phyloP scores from a whole-genome alignment of 2,113 vertebrate species.

The Athene noctua region DNA sequence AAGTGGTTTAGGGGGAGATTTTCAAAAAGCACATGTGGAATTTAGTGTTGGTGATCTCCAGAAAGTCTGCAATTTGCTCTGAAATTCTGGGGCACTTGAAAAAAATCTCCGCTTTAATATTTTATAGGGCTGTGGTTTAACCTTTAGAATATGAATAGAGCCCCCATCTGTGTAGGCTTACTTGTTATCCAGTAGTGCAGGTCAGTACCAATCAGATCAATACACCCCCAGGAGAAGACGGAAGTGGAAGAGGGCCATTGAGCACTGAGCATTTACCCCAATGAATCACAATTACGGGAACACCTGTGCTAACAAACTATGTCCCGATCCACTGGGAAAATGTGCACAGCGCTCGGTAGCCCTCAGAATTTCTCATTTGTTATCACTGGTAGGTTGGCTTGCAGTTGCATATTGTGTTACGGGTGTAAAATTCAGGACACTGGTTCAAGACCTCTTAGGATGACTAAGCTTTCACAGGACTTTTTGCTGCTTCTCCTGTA shows the following conservation, averaged over 20 bases:
- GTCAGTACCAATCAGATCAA: conserved; percentile 53
- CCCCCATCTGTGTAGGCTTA: not conserved
- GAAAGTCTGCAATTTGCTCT: conserved; percentile 14
- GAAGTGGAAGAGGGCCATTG: conserved; percentile 56
- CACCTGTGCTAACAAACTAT: conserved; percentile 76
- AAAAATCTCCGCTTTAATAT: conserved; percentile 33
- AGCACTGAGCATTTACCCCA: conserved; percentile 65
- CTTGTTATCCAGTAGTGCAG: conserved; percentile 25
- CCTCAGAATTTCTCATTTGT: conserved; percentile 70
- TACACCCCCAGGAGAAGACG: conserved; percentile 47
- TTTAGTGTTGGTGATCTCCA: not conserved
- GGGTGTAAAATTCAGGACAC: conserved; percentile 55
- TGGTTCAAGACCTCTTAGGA: conserved; percentile 47
- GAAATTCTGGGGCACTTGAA: not conserved
- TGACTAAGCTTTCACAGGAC: not conserved
- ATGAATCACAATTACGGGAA: conserved; percentile 78
- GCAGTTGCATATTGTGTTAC: conserved; percentile 41
- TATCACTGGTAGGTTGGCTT: conserved; percentile 55
- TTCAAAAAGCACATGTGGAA: not conserved
- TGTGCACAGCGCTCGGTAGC: conserved; percentile 59
- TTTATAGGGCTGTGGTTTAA: conserved; percentile 41
- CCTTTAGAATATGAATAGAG: conserved; percentile 55
- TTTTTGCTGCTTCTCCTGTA: not conserved
- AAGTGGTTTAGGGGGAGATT: not conserved
- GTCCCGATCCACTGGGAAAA: conserved; percentile 67